A percentile compares a stretch with the other conserved stretches of the same genome.
Evolutionary conservation across 2,113 vertebrate genomes (phyloP).

Genomic region (Herpailurus yagouaroundi): DNA sequence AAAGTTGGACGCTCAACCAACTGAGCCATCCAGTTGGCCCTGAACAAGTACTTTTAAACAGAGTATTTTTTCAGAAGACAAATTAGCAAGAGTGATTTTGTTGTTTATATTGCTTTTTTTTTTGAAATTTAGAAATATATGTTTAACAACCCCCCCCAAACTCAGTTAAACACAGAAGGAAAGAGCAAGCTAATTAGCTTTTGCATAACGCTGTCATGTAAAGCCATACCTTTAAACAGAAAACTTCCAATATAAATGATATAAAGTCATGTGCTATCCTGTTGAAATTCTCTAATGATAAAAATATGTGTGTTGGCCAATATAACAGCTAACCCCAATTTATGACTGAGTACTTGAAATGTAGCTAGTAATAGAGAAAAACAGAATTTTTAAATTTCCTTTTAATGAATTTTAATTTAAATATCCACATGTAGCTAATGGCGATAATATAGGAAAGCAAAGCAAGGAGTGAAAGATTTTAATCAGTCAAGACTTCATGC

Average conservation of each 20-base stretch:
- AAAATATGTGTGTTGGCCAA: background rate
- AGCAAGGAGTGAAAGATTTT: background rate
- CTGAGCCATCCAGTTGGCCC: background rate
- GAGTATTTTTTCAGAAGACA: background rate
- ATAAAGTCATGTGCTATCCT: background rate
- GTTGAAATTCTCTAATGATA: background rate
- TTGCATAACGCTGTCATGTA: background rate
- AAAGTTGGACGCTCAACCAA: background rate
- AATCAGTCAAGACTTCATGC: background rate
- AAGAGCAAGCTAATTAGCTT: background rate
- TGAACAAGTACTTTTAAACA: background rate
- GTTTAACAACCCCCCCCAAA: background rate
- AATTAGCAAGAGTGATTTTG: background rate
- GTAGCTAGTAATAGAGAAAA: background rate
- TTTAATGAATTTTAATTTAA: conserved; percentile 34
- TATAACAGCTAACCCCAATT: background rate
- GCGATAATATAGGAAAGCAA: background rate
- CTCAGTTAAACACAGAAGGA: background rate
- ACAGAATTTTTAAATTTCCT: background rate
- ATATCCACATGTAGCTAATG: background rate
- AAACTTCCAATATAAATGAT: background rate
- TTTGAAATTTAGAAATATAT: background rate
- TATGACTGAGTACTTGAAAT: background rate
- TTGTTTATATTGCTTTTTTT: background rate
- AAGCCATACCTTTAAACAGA: background rate